Percentiles rank a stretch among this genome's conserved stretches.
Conservation (phyloP, 30 jellyfish, hydroid and myxozoan genomes). For the Calvadosia cruxmelitensis region DNA sequence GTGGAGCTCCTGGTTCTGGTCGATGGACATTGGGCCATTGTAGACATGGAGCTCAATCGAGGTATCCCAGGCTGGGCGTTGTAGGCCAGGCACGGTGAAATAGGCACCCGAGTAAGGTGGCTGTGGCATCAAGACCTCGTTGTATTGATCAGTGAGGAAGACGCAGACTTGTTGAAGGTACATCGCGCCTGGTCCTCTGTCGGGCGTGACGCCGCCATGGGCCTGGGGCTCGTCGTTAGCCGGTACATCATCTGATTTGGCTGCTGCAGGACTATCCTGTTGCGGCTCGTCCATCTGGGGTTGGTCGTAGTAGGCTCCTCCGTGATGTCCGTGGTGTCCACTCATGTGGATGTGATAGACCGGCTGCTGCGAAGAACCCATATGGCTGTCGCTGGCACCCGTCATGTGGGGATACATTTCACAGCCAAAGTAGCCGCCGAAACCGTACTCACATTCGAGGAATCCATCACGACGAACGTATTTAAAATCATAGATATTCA, state of each 20-base stretch:
- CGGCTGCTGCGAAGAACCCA: not conserved
- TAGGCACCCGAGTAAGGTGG: constrained; percentile 1
- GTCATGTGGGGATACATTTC: not conserved
- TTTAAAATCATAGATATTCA: not conserved
- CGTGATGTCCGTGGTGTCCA: not conserved
- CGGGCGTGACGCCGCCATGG: not conserved
- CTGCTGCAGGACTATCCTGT: not conserved
- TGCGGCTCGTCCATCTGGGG: not conserved
- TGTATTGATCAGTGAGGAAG: not conserved
- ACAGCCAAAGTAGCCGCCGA: not conserved
- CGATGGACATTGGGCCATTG: not conserved
- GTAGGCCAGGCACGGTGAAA: not conserved
- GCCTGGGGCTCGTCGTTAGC: not conserved
- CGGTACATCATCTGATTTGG: not conserved
- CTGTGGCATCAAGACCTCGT: not conserved
- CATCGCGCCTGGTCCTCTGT: not conserved
- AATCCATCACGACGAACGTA: not conserved
- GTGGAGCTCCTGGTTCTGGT: not conserved
- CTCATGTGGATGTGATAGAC: not conserved
- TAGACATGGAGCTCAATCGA: not conserved
- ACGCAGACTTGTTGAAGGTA: not conserved
- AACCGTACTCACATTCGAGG: not conserved
- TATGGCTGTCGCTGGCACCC: not conserved
- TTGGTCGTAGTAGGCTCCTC: not conserved
- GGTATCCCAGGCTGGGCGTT: constrained; percentile 1